A percentile compares a stretch with the other conserved stretches of the same genome.
Evolutionary conservation across 2,888 invertebrate genomes (phyloP).

Genomic region (Linnaemya vulpina): DNA sequence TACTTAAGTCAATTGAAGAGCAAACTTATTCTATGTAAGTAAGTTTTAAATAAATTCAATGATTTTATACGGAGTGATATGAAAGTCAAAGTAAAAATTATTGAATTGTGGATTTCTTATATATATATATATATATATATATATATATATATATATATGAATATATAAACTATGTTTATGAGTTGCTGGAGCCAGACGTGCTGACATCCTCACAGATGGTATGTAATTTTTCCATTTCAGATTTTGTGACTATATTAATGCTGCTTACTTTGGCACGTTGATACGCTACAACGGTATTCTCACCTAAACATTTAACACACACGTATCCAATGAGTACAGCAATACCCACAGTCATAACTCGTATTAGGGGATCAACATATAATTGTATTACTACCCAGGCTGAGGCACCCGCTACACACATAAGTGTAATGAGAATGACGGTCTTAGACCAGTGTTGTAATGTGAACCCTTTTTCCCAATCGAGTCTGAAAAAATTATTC

Average conservation of each 20-base stretch:
- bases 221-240: slow-evolving; percentile 82
- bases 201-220: slow-evolving; percentile 82
- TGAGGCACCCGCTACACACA: slow-evolving; percentile 90
- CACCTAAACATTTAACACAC: slow-evolving; percentile 92
- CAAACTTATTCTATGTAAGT: slow-evolving; percentile 26
- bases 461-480: slow-evolving; percentile 93
- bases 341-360: slow-evolving; percentile 91
- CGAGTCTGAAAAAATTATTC: slow-evolving; percentile 84
- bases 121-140: not conserved
- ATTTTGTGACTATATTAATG: slow-evolving; percentile 87
- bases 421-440: slow-evolving; percentile 89
- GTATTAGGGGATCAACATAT: slow-evolving; percentile 89
- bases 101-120: slow-evolving; percentile 11
- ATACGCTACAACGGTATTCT: slow-evolving; percentile 94
- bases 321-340: slow-evolving; percentile 93
- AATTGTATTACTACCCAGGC: slow-evolving; percentile 92
- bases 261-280: slow-evolving; percentile 95
- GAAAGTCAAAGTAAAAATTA: slow-evolving; percentile 34
- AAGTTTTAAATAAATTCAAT: slow-evolving; percentile 39
- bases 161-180: slow-evolving; percentile 49
- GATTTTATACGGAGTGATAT: slow-evolving; percentile 2
- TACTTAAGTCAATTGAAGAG: slow-evolving; percentile 37
- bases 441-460: slow-evolving; percentile 93
- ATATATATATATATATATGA: not conserved
- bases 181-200: slow-evolving; percentile 41